Base-by-base conservation (phyloP, 2,888 invertebrate species). In the Mantis religiosa region DNA sequence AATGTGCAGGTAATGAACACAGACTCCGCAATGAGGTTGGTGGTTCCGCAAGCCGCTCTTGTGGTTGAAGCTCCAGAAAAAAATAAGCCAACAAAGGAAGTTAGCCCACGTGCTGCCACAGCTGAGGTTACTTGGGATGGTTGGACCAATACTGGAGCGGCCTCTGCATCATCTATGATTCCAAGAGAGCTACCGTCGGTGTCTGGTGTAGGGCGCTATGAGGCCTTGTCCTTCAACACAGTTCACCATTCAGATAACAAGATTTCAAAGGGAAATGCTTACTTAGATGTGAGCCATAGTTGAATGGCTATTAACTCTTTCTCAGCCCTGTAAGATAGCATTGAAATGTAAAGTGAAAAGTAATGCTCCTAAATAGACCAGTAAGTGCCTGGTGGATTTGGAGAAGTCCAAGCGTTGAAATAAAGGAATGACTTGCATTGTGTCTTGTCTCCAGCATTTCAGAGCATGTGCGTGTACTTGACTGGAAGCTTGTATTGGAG, bases 151-250 rank as follows among this genome's bases (percentile, higher is more conserved):
- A n/a, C 54, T 28, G 82, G 82, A 87, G 87, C 82, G 41, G 14
- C 85, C 27, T 82, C 89, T 8, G 90, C 83, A 25, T 84, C 89
- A 27, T 47, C 86, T 28, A 94, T 94, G 91, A 93, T 94, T 82
- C 87, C 87, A n/a, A 93, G 95, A 89, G 95, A 95, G 92, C 92
- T 95, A 90, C 94, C 95, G 30, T 94, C 94, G 81, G 94, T 94
- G 92, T 94, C 95, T 12, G 94, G 94, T 82, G 93, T 94, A 30
- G 94, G 94, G 83, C 91, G 94, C 25, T 94, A 94, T 91, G 94
- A 95, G 83, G 94, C 95, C 82, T 93, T 95, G 84, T 94, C 94
- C 89, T 94, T 95, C 91, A 95, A 95, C 91, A 95, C 95, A 47
- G 94, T 95, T 92, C 95, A 95, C 91, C 93, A 93, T 88, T 92